phyloP scores from a whole-genome alignment of 2,797 vertebrate genomes.

The Coregonus ussuriensis region DNA sequence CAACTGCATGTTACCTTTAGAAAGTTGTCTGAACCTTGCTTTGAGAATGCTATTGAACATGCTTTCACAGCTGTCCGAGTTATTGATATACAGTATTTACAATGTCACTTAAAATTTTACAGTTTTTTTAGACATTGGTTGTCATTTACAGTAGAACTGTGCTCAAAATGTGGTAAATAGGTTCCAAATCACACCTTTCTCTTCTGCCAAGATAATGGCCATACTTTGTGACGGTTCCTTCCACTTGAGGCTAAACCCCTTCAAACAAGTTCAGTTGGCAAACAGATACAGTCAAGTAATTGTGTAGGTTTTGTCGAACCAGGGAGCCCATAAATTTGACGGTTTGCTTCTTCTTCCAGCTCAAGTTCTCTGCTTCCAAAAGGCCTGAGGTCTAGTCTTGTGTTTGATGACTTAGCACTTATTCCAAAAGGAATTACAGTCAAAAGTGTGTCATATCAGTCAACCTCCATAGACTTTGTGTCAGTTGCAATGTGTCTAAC shows the following conservation, averaged over 20 bases:
- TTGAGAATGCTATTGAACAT: constrained; percentile 59
- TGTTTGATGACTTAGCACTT: too few relatives aligned
- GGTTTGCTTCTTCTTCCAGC: neutral
- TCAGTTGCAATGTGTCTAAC: too few relatives aligned
- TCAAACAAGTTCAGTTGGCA: constrained; percentile 59
- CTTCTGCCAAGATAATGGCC: constrained; percentile 31
- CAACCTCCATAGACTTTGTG: too few relatives aligned
- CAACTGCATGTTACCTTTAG: constrained; percentile 66
- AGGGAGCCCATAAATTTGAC: neutral
- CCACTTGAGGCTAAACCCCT: constrained; percentile 48
- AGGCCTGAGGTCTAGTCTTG: too few relatives aligned
- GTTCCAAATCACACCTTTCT: constrained; percentile 8
- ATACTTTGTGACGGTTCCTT: constrained; percentile 47
- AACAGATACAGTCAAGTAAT: constrained; percentile 51
- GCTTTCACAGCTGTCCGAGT: constrained; percentile 59
- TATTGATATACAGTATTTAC: constrained; percentile 59
- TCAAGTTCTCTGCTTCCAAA: neutral
- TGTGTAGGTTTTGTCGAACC: constrained; percentile 36
- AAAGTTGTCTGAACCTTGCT: constrained; percentile 59
- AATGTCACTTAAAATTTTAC: constrained; percentile 57
- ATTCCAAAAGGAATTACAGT: too few relatives aligned
- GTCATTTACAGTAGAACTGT: constrained; percentile 49
- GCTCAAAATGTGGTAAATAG: constrained; percentile 16
- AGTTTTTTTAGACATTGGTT: constrained; percentile 50
- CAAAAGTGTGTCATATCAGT: too few relatives aligned